Percentiles rank a stretch among this genome's conserved stretches.
These are phyloP conservation scores for cattle (Bos taurus) DNA, from an alignment of 2,113 vertebrate genomes.

Conservation along the genomic window ARS-UCD2.0 NC_037345.1:2951001-2951500, in stretches of 20 bases:
- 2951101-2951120: background rate
- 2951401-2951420: background rate
- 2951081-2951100: background rate
- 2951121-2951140: background rate
- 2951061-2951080: background rate
- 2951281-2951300: background rate
- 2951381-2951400: background rate
- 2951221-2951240: background rate
- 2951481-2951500: background rate
- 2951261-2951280: background rate
- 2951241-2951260: background rate
- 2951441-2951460: background rate
- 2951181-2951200: background rate
- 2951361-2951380: background rate
- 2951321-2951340: background rate
- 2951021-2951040: background rate
- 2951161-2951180: conserved; percentile 25
- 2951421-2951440: background rate
- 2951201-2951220: background rate
- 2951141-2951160: background rate
- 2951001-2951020: background rate
- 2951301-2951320: background rate
- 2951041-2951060: background rate
- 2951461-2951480: background rate
- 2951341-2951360: background rate